A percentile compares a stretch with the other conserved stretches of the same genome.
Conservation (phyloP, 2,888 invertebrate genomes). For the Dolomedes plantarius region DNA sequence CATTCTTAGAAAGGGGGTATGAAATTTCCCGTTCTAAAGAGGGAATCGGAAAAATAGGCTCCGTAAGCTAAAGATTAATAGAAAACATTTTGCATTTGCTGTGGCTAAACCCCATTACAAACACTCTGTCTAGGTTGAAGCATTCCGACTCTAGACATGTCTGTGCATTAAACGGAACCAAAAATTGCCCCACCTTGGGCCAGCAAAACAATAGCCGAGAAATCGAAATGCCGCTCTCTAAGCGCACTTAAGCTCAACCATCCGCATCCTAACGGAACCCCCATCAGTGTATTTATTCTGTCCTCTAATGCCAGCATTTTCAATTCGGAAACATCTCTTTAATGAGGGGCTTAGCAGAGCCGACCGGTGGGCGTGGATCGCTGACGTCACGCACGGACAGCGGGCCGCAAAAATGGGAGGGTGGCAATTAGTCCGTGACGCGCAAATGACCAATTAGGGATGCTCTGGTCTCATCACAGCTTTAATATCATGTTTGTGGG, state of each 20-base stretch:
- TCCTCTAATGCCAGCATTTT: conserved; percentile 2
- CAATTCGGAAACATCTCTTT: neutral
- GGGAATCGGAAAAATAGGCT: too few relatives aligned
- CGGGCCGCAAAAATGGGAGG: conserved; percentile 22
- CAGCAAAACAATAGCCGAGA: neutral
- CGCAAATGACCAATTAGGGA: conserved; percentile 13
- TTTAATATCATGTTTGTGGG: neutral
- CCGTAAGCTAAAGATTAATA: too few relatives aligned
- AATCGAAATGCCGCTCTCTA: neutral
- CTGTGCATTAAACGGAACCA: neutral
- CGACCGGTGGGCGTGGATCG: conserved; percentile 18
- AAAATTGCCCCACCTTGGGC: neutral
- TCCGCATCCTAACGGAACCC: conserved; percentile 9
- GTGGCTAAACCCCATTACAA: too few relatives aligned
- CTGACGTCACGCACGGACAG: conserved; percentile 41
- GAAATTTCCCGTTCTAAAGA: too few relatives aligned
- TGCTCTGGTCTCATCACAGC: neutral
- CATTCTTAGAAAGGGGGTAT: too few relatives aligned
- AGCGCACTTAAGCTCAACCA: neutral
- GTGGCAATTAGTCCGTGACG: conserved; percentile 52
- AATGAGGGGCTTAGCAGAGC: neutral
- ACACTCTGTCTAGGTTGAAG: neutral
- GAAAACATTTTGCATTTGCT: too few relatives aligned
- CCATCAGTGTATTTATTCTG: neutral
- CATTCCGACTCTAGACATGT: neutral